These are phyloP conservation scores for Scotopteryx bipunctaria DNA, from an alignment of 2,888 invertebrate genomes.

Conservation along the genomic window DNA sequence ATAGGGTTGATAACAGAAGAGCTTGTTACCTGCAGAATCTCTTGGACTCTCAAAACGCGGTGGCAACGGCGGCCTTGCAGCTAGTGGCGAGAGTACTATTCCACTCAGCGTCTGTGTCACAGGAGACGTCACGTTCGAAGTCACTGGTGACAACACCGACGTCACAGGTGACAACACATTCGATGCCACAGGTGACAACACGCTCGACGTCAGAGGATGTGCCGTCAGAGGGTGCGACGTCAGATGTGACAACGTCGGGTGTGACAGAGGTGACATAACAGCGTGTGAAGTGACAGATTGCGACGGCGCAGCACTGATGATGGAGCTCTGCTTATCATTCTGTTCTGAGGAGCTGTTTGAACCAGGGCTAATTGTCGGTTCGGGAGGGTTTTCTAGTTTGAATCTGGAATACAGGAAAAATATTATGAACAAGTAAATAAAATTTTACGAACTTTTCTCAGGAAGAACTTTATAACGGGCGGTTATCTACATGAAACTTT, in stretches of 20 bases:
- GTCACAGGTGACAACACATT: slow-evolving; percentile 32
- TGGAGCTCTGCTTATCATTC: slow-evolving; percentile 74
- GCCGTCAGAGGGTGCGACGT: slow-evolving; percentile 34
- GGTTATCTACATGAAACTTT: too few species aligned
- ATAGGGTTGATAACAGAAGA: too few species aligned
- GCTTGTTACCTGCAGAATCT: slow-evolving; percentile 66
- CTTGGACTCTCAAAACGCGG: slow-evolving; percentile 67
- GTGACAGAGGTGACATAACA: slow-evolving; percentile 21
- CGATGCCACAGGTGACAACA: slow-evolving; percentile 36
- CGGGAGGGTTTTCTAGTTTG: slow-evolving; percentile 67
- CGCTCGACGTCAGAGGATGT: slow-evolving; percentile 30
- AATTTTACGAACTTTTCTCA: too few species aligned
- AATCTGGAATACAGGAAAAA: slow-evolving; percentile 48
- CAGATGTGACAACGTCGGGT: slow-evolving; percentile 17
- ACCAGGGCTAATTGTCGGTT: slow-evolving; percentile 74
- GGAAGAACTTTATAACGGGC: too few species aligned
- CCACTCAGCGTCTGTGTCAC: slow-evolving; percentile 38
- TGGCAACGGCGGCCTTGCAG: slow-evolving; percentile 64
- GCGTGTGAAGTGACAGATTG: slow-evolving; percentile 26
- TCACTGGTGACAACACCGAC: slow-evolving; percentile 8
- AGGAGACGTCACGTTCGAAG: slow-evolving; percentile 22
- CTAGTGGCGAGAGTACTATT: slow-evolving; percentile 60
- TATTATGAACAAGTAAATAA: too few species aligned
- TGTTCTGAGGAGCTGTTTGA: slow-evolving; percentile 79
- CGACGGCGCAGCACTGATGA: slow-evolving; percentile 62